These are phyloP conservation scores for Plebejus anna DNA, from an alignment of 2,888 invertebrate species.

Conservation along the genomic window DNA sequence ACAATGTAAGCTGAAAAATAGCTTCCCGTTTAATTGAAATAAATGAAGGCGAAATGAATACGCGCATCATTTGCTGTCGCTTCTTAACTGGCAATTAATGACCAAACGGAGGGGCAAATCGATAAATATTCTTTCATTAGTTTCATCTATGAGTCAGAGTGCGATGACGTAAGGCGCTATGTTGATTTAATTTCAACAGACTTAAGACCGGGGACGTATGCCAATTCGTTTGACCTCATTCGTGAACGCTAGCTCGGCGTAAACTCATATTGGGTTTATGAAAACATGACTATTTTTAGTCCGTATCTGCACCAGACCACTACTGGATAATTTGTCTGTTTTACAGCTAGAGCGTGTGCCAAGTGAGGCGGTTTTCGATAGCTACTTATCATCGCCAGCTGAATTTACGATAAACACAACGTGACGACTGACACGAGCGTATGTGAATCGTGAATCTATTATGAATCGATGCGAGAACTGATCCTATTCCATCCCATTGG, in stretches of 20 bases:
- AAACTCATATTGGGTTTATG: constrained; percentile 73
- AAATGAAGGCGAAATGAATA: constrained; percentile 6
- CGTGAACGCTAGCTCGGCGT: constrained; percentile 65
- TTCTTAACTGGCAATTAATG: constrained; percentile 26
- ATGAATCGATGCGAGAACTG: constrained; percentile 13
- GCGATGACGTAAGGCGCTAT: constrained; percentile 38
- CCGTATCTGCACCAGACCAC: constrained; percentile 55
- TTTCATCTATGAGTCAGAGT: constrained; percentile 37
- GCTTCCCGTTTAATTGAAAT: not conserved
- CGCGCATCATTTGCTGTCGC: constrained; percentile 3
- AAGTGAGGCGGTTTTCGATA: constrained; percentile 62
- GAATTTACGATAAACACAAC: constrained; percentile 57
- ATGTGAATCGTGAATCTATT: constrained; percentile 13
- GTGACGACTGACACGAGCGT: constrained; percentile 33
- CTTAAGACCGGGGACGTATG: constrained; percentile 54
- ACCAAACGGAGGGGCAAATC: constrained; percentile 17
- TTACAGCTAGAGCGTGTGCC: constrained; percentile 62
- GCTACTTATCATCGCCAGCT: constrained; percentile 44
- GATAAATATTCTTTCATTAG: constrained; percentile 34
- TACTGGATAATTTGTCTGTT: constrained; percentile 68
- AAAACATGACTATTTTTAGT: constrained; percentile 74
- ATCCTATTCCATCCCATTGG: constrained; percentile 2
- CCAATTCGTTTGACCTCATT: constrained; percentile 76
- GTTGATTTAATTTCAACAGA: constrained; percentile 55
- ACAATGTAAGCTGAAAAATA: constrained; percentile 9